Evolutionary conservation across 2,797 vertebrate genomes (phyloP), one percentile per base, ranked within the genome.

Genomic region (Alcedo atthis): DNA sequence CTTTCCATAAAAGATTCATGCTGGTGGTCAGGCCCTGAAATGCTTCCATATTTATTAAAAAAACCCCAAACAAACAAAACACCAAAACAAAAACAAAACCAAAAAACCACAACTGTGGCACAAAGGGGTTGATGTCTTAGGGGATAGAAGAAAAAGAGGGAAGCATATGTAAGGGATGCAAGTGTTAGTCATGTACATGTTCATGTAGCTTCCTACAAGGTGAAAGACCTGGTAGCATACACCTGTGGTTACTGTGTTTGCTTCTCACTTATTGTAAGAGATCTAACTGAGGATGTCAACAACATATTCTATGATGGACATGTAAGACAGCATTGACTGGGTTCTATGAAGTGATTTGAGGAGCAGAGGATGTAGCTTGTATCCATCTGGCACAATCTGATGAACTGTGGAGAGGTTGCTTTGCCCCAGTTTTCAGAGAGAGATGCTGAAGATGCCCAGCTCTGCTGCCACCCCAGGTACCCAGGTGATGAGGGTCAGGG

Each of bases 121-220:
- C 80, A 32, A 16, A 32, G 42, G 21, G 30, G 40, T 32, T 64
- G 42, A 64, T 45, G 42, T 24, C 30, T 42, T 43, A n/a, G 9
- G 61, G 20, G 40, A 13, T n/a, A 30, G 40, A 20, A 45, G 9
- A 63, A 63, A 45, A 45, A 58, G 21, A 33, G 20, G 55, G 21
- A 57, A 15, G 55, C 13, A 33, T 57, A 33, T 21, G 8, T n/a
- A 16, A 16, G 37, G 24, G 49, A 51, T 59, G 37, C 4, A 0
- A 32, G 11, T 83, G n/a, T n/a, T 37, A 59, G 8, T 19, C 3
- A 2, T 0, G 0, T 14, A 33, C 13, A 55, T 21, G 26, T 67
- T 80, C 69, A 24, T 4, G 20, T 55, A 69, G n/a, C n/a, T 61
- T 61, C 62, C 62, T 33, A 12, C 2, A 6, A 35, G 51, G 21